These are phyloP conservation scores for Labroides dimidiatus DNA, from an alignment of 2,797 vertebrate genomes.

Conservation along the genomic window DNA sequence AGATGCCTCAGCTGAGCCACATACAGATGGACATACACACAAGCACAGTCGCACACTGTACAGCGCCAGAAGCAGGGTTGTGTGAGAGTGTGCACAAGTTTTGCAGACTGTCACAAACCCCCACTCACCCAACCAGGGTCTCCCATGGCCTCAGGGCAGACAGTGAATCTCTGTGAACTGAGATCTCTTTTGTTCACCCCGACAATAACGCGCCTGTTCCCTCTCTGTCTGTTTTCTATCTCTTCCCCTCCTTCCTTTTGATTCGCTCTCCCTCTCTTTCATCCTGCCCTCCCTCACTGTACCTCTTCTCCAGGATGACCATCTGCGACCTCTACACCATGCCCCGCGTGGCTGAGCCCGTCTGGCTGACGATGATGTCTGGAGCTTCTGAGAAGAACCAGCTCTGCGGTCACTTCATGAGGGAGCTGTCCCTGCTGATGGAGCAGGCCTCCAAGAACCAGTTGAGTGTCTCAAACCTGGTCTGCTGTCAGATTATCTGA, in stretches of 20 bases:
- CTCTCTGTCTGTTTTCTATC: conserved; percentile 53
- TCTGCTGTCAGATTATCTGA: neutral
- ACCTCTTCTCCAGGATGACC: conserved; percentile 86
- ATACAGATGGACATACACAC: conserved; percentile 52
- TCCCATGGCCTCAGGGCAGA: conserved; percentile 71
- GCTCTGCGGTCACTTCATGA: conserved; percentile 97
- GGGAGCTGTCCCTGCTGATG: conserved; percentile 93
- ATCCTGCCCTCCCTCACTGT: conserved; percentile 35
- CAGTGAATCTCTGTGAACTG: conserved; percentile 76
- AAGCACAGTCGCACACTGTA: conserved; percentile 32
- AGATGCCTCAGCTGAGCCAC: conserved; percentile 58
- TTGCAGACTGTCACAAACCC: conserved; percentile 31
- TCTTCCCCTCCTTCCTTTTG: conserved; percentile 39
- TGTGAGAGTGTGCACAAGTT: conserved; percentile 32
- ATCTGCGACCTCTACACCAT: conserved; percentile 98
- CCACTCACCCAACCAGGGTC: conserved; percentile 67
- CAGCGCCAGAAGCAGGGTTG: conserved; percentile 37
- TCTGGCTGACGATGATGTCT: conserved; percentile 99
- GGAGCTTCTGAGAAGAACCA: conserved; percentile 95
- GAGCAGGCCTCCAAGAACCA: conserved; percentile 98
- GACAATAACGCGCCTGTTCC: conserved; percentile 80
- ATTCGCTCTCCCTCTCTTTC: conserved; percentile 54
- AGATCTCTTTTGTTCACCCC: conserved; percentile 76
- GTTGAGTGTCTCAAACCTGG: conserved; percentile 82
- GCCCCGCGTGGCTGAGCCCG: conserved; percentile 96